Evolutionary conservation across 2,888 invertebrate species (phyloP), one percentile per base, ranked within the genome.

Genomic region (Rambutsinella grinnellia): DNA sequence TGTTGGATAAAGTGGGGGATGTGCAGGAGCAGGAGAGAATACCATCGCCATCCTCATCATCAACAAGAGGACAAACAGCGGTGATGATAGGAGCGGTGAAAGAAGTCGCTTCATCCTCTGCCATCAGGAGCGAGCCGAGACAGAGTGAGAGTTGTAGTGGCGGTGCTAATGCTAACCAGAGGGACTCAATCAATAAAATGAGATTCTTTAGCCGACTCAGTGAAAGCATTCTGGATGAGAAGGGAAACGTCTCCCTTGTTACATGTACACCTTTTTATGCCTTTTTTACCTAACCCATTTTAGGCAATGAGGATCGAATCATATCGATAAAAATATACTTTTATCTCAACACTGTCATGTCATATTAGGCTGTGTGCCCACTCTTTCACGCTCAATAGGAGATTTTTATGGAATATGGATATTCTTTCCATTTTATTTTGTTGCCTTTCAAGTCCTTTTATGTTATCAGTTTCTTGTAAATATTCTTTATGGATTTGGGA

Each of bases 211-310:
- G 75, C 51, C 68, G 75, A 57, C 68, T 75, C 68, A 75, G 75
- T 69, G 75, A 75, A 68, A 75, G 68, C 75, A 63, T 75, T 68
- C 36, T 75, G 75, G 75, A 75, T 68, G 75, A 68, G 68, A 69
- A 75, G 58, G 75, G 75, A 62, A 68, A 68, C 68, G 75, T 75
- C 53, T 62, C 75, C 56, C 58, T 75, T 68, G 63, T 63, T 58
- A 61, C 61, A 68, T 75, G 75, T 75, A 75, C 36, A 36, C 36
- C 36, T 36, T 13, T 36, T n/a, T n/a, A n/a, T n/a, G n/a, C n/a
- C n/a, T n/a, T n/a, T n/a, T n/a, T n/a, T n/a, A n/a, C n/a, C n/a
- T n/a, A n/a, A n/a, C n/a, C n/a, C n/a, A n/a, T n/a, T n/a, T n/a
- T n/a, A n/a, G n/a, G n/a, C n/a, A n/a, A n/a, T n/a, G n/a, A n/a